Base-by-base conservation (phyloP, 2,797 vertebrate species). In the Podarcis siculus region DNA sequence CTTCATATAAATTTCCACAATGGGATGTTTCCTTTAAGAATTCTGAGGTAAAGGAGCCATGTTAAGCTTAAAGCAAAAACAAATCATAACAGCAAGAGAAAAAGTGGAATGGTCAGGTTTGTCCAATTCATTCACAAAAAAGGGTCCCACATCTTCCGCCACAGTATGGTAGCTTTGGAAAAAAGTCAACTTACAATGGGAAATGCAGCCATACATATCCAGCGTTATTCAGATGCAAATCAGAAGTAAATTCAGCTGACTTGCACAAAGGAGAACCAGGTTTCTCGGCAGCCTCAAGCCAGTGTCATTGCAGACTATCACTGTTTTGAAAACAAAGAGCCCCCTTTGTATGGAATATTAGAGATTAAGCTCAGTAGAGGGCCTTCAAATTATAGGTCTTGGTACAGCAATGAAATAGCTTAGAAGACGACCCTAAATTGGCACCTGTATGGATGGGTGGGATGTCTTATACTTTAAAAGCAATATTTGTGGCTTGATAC, bases 401-500 rank as follows among this genome's bases (percentile, higher is more conserved):
- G 49, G 30, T 80, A 42, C 37, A 30, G 61, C 42, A 75, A 35
- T 61, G 64, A 75, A 76, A 73, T 76, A 15, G 55, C 77, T 80
- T 82, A 49, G 61, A 83, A 83, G 76, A 45, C 30, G 15, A 37
- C 23, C 55, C 79, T 19, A 88, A 42, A 84, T 73, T 84, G 82
- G 49, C 61, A 85, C 79, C 76, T 90, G 82, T 73, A 49, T 82
- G 71, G 91, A 23, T 86, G 58, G 55, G 87, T 91, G 72, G 89
- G 92, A 91, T 23, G 79, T 3, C 75, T 92, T 13, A 55, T 30
- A 30, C 82, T 89, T 85, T 88, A 58, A 92, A 89, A 78, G 5
- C 7, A 87, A 45, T 86, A 82, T 91, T 89, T 92, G 27, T 89
- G 17, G 2, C 39, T 89, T 66, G 88, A 82, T 89, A 76, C 86